Conservation (phyloP, 2,113 vertebrate species). For the Eudyptes chrysolophus region DNA sequence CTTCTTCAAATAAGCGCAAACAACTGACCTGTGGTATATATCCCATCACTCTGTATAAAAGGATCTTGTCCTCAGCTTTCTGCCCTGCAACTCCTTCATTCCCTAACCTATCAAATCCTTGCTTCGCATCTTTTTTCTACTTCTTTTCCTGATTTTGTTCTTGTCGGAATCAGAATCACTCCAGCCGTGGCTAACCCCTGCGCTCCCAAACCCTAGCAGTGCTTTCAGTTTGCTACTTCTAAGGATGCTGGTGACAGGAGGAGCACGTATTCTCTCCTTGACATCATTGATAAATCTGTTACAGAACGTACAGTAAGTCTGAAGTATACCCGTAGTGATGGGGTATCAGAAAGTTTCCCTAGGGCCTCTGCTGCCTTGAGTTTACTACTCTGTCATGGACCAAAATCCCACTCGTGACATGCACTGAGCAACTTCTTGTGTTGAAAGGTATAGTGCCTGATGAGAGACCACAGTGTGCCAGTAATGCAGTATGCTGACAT, state of each 20-base stretch:
- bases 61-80: not conserved
- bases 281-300: not conserved
- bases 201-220: accelerated
- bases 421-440: not conserved
- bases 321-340: accelerated
- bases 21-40: not conserved
- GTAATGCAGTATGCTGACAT: not conserved
- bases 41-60: not conserved
- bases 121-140: not conserved
- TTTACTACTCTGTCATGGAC: not conserved
- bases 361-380: not conserved
- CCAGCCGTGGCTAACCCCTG: not conserved
- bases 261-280: not conserved
- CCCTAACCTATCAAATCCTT: not conserved
- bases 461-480: not conserved
- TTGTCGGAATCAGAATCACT: not conserved
- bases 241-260: not conserved
- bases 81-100: not conserved
- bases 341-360: not conserved
- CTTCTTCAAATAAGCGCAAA: not conserved
- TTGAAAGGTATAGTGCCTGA: not conserved
- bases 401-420: not conserved
- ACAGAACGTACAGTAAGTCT: not conserved
- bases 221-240: not conserved
- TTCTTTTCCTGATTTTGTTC: not conserved